Evolutionary conservation across 2,797 vertebrate genomes (phyloP).

Genomic region (Sebastes umbrosus): DNA sequence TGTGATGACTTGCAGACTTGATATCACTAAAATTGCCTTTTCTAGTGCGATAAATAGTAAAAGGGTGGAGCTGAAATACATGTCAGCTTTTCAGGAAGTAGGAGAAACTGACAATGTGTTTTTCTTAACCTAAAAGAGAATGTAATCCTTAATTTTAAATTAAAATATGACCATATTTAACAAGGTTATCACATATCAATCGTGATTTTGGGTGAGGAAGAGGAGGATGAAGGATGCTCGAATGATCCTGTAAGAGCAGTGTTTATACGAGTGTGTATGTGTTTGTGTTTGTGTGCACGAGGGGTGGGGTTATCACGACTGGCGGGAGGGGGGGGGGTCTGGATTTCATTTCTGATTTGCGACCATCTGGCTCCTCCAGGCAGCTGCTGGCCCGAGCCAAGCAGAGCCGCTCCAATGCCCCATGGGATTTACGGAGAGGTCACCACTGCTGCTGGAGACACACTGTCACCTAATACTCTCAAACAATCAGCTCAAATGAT

Average conservation of each 20-base stretch:
- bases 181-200: not conserved
- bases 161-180: not conserved
- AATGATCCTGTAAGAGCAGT: not conserved
- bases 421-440: conserved; percentile 72
- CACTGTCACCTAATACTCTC: conserved; percentile 61
- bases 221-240: conserved; percentile 17
- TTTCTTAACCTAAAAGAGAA: not conserved
- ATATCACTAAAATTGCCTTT: not conserved
- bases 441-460: conserved; percentile 52
- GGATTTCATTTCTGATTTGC: conserved; percentile 74
- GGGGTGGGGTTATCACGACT: conserved; percentile 40
- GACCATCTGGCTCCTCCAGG: conserved; percentile 75
- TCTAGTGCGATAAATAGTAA: not conserved
- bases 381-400: conserved; percentile 59
- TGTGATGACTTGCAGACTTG: not conserved
- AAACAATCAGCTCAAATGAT: conserved; percentile 41
- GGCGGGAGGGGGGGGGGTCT: conserved; percentile 36
- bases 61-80: not conserved
- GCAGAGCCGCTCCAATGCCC: conserved; percentile 40
- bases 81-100: conserved; percentile 7
- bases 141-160: not conserved
- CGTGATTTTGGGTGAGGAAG: not conserved
- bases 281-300: not conserved
- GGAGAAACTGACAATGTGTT: not conserved
- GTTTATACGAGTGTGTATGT: not conserved